Evolutionary conservation across 1,140 invertebrate species (phyloP), one percentile per base, ranked within the genome.

Genomic region (Drosophila melanogaster): DNA sequence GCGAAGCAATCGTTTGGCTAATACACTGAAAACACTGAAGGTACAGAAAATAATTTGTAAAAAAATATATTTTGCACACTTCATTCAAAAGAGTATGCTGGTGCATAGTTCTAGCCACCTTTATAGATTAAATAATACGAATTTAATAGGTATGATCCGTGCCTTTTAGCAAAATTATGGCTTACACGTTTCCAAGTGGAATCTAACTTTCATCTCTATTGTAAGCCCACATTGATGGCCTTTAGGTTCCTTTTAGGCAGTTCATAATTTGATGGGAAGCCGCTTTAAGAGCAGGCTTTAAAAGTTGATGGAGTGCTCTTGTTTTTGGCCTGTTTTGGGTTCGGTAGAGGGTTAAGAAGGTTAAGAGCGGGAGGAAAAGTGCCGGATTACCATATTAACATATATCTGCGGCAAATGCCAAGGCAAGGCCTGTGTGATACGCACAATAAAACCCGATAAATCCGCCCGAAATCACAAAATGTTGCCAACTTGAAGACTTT

Each of bases 401-500:
- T 81, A 72, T 81, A 81, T 86, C 81, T 86, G 74, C 55, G 66
- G 60, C 64, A 70, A 87, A 87, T 89, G 84, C 72, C 79, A 87
- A 89, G 67, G 50, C 14, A 55, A 55, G 70, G 35, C 50, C 60
- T 64, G 72, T 66, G 51, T 73, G 84, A 59, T 84, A 89, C 84
- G 79, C 84, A 84, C 84, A 89, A 89, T 89, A 89, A 89, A 87
- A 79, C 76, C 84, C 79, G 67, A 79, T 84, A 87, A 87, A 87
- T 87, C 84, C 83, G 43, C 72, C 72, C 56, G 33, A 69, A 89
- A 89, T 89, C 84, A 89, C 76, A 87, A 70, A 70, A 78, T 78
- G 76, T 78, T 75, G 50, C 70, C 69, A 78, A 79, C 62, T 87
- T 89, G 76, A 87, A 78, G 83, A 83, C 76, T 76, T 78, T 81